Evolutionary conservation across 2,888 invertebrate genomes (phyloP), one percentile per base, ranked within the genome.

Genomic region (Microdon myrmicae): DNA sequence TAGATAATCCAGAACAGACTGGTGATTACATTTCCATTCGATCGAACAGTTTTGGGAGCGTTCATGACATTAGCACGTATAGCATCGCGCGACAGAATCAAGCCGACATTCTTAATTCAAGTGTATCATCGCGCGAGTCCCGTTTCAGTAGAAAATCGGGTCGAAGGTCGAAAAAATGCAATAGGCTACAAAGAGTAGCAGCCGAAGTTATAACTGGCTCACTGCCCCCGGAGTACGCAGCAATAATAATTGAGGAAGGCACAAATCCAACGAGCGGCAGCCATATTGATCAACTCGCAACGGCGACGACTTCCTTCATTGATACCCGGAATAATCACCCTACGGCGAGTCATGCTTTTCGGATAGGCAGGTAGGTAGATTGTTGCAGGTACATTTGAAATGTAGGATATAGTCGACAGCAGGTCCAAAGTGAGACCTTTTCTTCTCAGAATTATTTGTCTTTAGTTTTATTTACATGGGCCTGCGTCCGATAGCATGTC

Each of bases 181-280:
- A 59, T 44, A 67, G 56, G 1, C 41, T 64, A 22, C 55, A 60
- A 22, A 64, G 68, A 37, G 59, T 67, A 61, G 51, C 51, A 25
- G 71, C 68, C 4, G 69, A 61, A 8, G 60, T 67, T 4, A 61
- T 69, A 28, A 60, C 70, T 39, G 68, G 68, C 47, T 69, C 67
- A 58, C 76, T 74, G 67, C 78, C 76, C 37, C 78, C 79, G 4
- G 77, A 77, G 23, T 79, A 79, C 32, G 73, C 77, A 3, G 71
- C 79, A 45, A 77, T 79, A 47, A 78, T 74, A 55, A 49, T 78
- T 49, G 78, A 79, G n/a, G n/a, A n/a, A n/a, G n/a, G n/a, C n/a
- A n/a, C n/a, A n/a, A n/a, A n/a, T n/a, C n/a, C n/a, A 61, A 67
- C 60, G 4, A 61, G 64, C 13, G 34, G 49, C 10, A 45, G 39